These are phyloP conservation scores for Lepidotrigona ventralis DNA, from an alignment of 1,140 invertebrate genomes.

Conservation along the genomic window DNA sequence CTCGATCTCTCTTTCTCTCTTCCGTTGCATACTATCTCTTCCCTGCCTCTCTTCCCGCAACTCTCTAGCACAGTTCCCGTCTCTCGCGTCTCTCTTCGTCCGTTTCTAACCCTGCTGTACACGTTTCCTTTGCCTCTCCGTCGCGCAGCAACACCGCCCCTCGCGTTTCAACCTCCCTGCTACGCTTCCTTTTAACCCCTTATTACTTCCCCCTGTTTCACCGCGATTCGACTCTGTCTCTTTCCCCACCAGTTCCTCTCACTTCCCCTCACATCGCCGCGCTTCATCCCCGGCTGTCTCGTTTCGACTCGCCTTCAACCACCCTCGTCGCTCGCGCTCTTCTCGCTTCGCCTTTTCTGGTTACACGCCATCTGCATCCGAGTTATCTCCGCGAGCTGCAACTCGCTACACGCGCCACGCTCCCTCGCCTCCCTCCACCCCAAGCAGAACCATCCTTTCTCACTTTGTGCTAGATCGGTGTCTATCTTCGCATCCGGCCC, in stretches of 20 bases:
- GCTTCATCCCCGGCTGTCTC: constrained; percentile 2
- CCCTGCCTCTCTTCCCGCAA: neutral
- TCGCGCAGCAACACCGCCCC: neutral
- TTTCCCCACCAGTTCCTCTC: neutral
- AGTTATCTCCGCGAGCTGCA: constrained; percentile 13
- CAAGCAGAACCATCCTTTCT: neutral
- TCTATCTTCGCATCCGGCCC: neutral
- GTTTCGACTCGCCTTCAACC: constrained; percentile 11
- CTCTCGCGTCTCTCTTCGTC: neutral
- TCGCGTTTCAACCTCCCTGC: neutral
- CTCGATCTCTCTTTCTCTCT: constrained; percentile 3
- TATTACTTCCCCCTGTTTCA: constrained; percentile 9
- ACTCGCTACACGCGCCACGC: neutral
- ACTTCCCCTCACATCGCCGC: too few relatives aligned
- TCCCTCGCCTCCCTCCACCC: too few relatives aligned
- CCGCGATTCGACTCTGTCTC: constrained; percentile 7
- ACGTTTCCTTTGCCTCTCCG: neutral
- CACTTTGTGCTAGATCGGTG: neutral
- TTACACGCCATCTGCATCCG: constrained; percentile 60
- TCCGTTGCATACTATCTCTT: too few relatives aligned
- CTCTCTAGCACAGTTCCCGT: neutral
- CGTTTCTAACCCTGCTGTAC: constrained; percentile 1
- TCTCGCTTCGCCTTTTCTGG: constrained; percentile 43
- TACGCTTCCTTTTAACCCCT: constrained; percentile 3
- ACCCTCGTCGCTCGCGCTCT: constrained; percentile 4